Percentiles rank a stretch among this genome's conserved stretches.
These are phyloP conservation scores for Ciconia maguari DNA, from an alignment of 2,113 vertebrate species.

Conservation along the genomic window DNA sequence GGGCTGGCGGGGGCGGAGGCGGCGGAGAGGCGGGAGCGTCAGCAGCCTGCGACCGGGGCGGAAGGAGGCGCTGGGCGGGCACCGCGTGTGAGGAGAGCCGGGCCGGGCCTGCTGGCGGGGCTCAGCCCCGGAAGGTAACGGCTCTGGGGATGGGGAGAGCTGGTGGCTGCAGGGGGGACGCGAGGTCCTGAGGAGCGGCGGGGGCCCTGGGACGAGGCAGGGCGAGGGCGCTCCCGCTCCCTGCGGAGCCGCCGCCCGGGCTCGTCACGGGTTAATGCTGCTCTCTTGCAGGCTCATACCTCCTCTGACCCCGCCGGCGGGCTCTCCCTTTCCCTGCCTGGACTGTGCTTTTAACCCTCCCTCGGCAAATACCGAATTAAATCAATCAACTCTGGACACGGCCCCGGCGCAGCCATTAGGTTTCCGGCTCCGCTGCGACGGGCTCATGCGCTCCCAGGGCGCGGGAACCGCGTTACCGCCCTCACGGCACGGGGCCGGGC, in stretches of 20 bases:
- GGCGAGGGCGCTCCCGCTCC: neutral
- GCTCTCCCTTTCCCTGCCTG: neutral
- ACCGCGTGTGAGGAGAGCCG: neutral
- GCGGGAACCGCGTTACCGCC: neutral
- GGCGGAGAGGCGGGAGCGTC: neutral
- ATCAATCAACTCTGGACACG: neutral
- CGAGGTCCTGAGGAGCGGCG: neutral
- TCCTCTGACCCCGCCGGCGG: neutral
- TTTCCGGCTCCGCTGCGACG: neutral
- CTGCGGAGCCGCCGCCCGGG: neutral
- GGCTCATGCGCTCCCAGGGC: neutral
- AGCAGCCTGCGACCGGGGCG: conserved; percentile 16
- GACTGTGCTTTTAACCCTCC: neutral
- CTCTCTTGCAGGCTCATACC: neutral
- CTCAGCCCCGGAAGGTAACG: neutral
- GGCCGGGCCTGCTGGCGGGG: conserved; percentile 1
- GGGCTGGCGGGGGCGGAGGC: neutral
- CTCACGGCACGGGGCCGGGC: neutral
- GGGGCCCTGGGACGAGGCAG: neutral
- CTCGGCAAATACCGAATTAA: neutral
- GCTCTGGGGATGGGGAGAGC: neutral
- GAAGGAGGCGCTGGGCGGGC: neutral
- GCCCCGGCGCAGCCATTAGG: neutral
- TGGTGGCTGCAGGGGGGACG: neutral
- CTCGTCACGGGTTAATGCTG: neutral